phyloP scores from a whole-genome alignment of 2,888 invertebrate genomes.

The Craniophora ligustri region DNA sequence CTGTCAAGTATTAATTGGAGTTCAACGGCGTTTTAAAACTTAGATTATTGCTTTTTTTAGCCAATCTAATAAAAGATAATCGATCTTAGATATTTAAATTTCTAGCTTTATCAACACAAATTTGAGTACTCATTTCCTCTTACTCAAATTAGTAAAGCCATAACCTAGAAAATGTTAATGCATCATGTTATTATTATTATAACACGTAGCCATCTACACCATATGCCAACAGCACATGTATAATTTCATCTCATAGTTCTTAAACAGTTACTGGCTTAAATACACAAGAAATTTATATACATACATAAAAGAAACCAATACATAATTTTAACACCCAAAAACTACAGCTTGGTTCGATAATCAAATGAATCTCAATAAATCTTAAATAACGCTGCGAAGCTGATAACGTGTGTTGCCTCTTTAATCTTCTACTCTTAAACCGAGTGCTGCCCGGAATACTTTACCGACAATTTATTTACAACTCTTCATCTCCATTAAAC shows the following conservation, averaged over 20 bases:
- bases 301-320: constrained; percentile 3
- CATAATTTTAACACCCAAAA: constrained; percentile 18
- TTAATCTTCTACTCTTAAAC: constrained; percentile 50
- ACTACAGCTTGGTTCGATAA: constrained; percentile 20
- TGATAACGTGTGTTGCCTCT: constrained; percentile 47
- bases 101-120: too few relatives aligned
- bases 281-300: too few relatives aligned
- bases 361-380: constrained; percentile 49
- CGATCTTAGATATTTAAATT: too few relatives aligned
- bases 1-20: constrained; percentile 40
- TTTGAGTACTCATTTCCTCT: too few relatives aligned
- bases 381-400: constrained; percentile 45
- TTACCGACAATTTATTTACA: constrained; percentile 62
- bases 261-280: too few relatives aligned
- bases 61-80: too few relatives aligned
- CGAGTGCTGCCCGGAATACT: constrained; percentile 48
- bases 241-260: too few relatives aligned
- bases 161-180: too few relatives aligned
- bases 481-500: constrained; percentile 71
- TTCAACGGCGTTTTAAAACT: constrained; percentile 29
- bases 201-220: too few relatives aligned
- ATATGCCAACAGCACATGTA: too few relatives aligned
- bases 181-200: too few relatives aligned
- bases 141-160: too few relatives aligned
- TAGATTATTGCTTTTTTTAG: background rate